Evolutionary conservation across 1,140 invertebrate genomes (phyloP).

Genomic region (Aphidius gifuensis): DNA sequence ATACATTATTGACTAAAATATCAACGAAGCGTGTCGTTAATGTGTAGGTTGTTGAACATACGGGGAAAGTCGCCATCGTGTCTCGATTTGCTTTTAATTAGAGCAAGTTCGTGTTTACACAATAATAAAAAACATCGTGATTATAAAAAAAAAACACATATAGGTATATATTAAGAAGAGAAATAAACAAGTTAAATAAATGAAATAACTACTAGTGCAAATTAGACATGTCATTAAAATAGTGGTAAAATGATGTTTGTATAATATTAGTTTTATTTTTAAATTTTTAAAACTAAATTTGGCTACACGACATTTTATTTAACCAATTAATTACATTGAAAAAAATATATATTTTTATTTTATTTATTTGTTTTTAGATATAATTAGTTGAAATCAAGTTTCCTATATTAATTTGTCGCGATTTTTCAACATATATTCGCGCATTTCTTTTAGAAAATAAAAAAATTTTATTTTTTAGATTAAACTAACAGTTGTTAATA

Average conservation of each 20-base stretch:
- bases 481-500: background rate
- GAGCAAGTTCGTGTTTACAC: constrained; percentile 46
- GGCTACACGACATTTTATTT: constrained; percentile 11
- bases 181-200: background rate
- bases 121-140: constrained; percentile 31
- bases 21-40: no score
- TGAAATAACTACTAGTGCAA: constrained; percentile 1
- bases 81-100: constrained; percentile 48
- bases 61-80: constrained; percentile 14
- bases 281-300: background rate
- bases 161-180: background rate
- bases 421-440: constrained; percentile 2
- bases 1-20: no score
- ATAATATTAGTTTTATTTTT: background rate
- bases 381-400: constrained; percentile 5
- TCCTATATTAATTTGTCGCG: constrained; percentile 20
- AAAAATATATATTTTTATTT: no score
- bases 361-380: background rate
- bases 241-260: background rate
- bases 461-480: background rate
- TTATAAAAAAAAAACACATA: background rate
- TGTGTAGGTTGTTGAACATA: no score
- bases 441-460: no score
- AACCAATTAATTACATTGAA: background rate
- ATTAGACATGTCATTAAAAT: background rate